Evolutionary conservation across 2,888 invertebrate species (phyloP).

Genomic region (Andrena bicolor): DNA sequence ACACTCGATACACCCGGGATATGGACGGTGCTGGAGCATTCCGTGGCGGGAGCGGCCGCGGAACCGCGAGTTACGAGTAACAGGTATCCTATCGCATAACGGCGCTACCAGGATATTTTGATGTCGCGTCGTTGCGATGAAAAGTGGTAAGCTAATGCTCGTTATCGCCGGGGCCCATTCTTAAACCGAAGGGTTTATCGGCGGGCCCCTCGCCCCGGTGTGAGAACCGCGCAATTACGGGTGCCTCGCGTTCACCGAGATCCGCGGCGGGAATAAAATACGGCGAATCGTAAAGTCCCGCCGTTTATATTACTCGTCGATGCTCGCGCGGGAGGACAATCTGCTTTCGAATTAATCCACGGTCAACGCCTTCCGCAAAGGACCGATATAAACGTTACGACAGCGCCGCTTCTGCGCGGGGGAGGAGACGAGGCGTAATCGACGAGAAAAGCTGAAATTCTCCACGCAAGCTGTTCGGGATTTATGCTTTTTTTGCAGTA

Average conservation of each 20-base stretch:
- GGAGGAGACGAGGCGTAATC: background rate
- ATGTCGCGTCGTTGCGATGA: conserved; percentile 51
- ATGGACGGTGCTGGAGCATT: conserved; percentile 12
- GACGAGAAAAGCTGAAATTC: background rate
- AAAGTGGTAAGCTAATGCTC: conserved; percentile 63
- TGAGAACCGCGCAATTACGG: conserved; percentile 62
- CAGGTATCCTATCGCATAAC: conserved; percentile 37
- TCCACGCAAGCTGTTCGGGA: too few relatives aligned
- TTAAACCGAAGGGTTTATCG: conserved; percentile 68
- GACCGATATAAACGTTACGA: conserved; percentile 45
- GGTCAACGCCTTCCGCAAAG: conserved; percentile 34
- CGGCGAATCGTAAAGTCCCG: conserved; percentile 67
- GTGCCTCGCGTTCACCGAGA: conserved; percentile 47
- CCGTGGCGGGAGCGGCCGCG: conserved; percentile 3
- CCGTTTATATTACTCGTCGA: conserved; percentile 65
- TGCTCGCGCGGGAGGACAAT: conserved; percentile 56
- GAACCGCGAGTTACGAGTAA: conserved; percentile 50
- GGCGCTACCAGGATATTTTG: conserved; percentile 56
- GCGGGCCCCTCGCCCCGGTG: conserved; percentile 19
- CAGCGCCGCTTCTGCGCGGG: background rate
- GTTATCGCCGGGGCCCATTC: conserved; percentile 62
- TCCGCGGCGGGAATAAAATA: conserved; percentile 58
- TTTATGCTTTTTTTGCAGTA: too few relatives aligned
- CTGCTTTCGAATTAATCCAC: conserved; percentile 65
- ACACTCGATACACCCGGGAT: conserved; percentile 36